Conservation (phyloP, 2,113 vertebrate genomes). For the Triplophysa rosa region DNA sequence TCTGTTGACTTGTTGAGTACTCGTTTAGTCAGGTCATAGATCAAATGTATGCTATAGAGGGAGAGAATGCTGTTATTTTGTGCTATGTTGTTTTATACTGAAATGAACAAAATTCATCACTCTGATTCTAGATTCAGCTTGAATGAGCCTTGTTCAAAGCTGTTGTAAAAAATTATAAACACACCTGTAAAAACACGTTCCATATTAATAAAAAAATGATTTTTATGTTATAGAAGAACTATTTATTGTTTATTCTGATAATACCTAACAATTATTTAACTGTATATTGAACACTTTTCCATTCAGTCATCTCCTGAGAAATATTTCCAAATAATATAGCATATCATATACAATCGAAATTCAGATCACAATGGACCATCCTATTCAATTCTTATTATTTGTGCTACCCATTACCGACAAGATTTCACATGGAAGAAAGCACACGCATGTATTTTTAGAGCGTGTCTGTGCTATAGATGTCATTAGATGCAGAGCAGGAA, state of each 20-base stretch:
- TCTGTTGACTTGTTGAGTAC: slow-evolving; percentile 5
- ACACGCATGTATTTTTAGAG: not conserved
- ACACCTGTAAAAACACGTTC: no score
- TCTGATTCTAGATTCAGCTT: no score
- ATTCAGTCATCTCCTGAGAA: not conserved
- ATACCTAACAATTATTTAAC: not conserved
- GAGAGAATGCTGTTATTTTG: no score
- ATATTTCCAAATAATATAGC: not conserved
- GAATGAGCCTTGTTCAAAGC: no score
- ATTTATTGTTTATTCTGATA: no score
- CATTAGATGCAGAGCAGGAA: slow-evolving; percentile 24
- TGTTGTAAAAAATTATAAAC: no score
- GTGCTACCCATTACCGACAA: no score
- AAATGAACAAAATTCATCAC: not conserved
- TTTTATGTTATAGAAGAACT: no score
- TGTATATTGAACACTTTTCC: not conserved
- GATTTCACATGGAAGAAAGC: not conserved
- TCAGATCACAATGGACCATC: no score
- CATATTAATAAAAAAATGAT: no score
- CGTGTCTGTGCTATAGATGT: slow-evolving; percentile 15
- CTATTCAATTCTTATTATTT: no score
- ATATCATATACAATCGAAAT: not conserved
- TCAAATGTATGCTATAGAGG: not conserved
- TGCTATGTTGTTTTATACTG: slow-evolving; percentile 23
- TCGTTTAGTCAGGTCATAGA: slow-evolving; percentile 18